Conservation (phyloP, 2,888 invertebrate species). For the Nephrotoma guestfalica region DNA sequence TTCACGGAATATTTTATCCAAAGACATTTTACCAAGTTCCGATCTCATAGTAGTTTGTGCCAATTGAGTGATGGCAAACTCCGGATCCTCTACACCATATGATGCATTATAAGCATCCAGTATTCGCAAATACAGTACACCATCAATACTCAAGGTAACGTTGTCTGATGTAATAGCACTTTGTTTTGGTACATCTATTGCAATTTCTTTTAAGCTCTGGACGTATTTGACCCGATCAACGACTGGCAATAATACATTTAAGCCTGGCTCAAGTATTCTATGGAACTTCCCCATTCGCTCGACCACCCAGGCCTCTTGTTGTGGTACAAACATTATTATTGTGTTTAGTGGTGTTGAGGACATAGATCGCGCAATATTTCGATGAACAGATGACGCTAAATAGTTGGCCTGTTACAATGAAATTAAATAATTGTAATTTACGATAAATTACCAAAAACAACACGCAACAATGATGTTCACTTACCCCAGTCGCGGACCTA, state of each 20-base stretch:
- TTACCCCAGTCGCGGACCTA: neutral
- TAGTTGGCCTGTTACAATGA: neutral
- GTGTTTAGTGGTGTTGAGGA: slow-evolving; percentile 73
- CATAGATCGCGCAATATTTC: neutral
- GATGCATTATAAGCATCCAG: slow-evolving; percentile 85
- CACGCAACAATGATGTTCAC: neutral
- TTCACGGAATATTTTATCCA: slow-evolving; percentile 95
- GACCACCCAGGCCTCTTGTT: slow-evolving; percentile 98
- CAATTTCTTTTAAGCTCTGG: slow-evolving; percentile 96
- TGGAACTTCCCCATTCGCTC: slow-evolving; percentile 98
- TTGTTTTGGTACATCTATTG: slow-evolving; percentile 97
- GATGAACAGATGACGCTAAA: neutral
- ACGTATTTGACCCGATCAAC: slow-evolving; percentile 92
- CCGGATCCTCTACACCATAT: slow-evolving; percentile 98
- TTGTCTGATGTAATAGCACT: slow-evolving; percentile 97
- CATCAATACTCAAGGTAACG: slow-evolving; percentile 92
- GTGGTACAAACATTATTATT: slow-evolving; percentile 92
- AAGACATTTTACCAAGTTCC: slow-evolving; percentile 90
- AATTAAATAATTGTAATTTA: neutral
- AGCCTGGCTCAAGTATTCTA: slow-evolving; percentile 83
- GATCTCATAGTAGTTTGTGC: slow-evolving; percentile 99
- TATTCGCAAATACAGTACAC: slow-evolving; percentile 88
- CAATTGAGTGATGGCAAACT: slow-evolving; percentile 96
- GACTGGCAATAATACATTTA: slow-evolving; percentile 83
- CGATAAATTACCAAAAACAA: neutral